Evolutionary conservation across 2,888 invertebrate genomes (phyloP).

Genomic region (Melinaea menophilus): DNA sequence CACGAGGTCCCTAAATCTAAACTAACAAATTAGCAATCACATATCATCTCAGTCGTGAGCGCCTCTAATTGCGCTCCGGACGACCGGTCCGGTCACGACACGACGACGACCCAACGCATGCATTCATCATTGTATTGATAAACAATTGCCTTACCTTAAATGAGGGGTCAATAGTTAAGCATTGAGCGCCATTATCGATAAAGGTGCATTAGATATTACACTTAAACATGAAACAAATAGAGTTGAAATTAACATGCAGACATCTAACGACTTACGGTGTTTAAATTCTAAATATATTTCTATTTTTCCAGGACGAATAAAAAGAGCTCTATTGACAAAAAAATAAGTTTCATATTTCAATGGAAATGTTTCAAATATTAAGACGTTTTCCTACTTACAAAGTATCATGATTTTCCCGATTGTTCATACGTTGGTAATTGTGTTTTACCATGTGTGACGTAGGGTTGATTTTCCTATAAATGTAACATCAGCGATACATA

Average conservation of each 20-base stretch:
- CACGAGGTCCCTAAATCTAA: constrained; percentile 12
- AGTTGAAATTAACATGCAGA: neutral
- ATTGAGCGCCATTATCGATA: constrained; percentile 39
- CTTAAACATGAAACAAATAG: constrained; percentile 23
- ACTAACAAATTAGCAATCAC: constrained; percentile 67
- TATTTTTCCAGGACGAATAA: neutral
- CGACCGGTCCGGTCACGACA: constrained; percentile 41
- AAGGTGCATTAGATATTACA: constrained; percentile 28
- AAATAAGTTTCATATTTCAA: constrained; percentile 29
- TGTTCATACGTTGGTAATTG: constrained; percentile 28
- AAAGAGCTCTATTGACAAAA: neutral
- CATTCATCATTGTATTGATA: constrained; percentile 73
- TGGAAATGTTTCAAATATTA: constrained; percentile 27
- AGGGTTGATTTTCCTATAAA: constrained; percentile 38
- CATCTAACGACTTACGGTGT: neutral
- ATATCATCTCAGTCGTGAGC: constrained; percentile 72
- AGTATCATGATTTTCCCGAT: constrained; percentile 50
- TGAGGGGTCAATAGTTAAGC: constrained; percentile 64
- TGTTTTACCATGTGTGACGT: constrained; percentile 32
- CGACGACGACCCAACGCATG: constrained; percentile 57
- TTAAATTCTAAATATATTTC: neutral
- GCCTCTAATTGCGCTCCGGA: constrained; percentile 62
- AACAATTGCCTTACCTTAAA: constrained; percentile 76
- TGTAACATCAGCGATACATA: constrained; percentile 38
- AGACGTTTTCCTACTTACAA: constrained; percentile 34